Conservation (phyloP, 2,888 invertebrate genomes). For the Zhengitettix transpicula region DNA sequence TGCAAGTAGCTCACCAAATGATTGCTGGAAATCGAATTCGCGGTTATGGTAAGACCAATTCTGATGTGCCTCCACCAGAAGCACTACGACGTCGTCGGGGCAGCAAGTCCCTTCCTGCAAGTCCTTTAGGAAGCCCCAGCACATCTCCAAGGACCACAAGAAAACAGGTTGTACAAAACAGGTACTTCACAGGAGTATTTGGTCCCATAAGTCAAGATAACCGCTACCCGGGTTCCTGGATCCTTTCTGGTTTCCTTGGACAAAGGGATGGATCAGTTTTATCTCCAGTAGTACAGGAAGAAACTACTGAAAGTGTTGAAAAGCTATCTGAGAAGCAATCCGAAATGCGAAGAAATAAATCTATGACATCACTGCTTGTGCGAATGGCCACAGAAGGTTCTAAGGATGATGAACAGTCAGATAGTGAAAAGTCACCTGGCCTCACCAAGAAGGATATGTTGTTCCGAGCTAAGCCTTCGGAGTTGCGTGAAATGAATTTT, state of each 20-base stretch:
- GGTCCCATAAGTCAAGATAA: conserved; percentile 16
- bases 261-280: conserved; percentile 26
- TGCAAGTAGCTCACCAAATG: conserved; percentile 40
- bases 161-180: conserved; percentile 27
- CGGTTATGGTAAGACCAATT: conserved; percentile 17
- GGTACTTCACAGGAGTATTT: conserved; percentile 39
- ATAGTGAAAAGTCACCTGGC: neutral
- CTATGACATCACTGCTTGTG: conserved; percentile 10
- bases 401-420: neutral
- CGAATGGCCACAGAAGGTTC: conserved; percentile 3
- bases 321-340: conserved; percentile 7
- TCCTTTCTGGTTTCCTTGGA: conserved; percentile 46
- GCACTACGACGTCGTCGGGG: conserved; percentile 31
- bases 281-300: conserved; percentile 27
- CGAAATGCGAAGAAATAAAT: conserved; percentile 17
- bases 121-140: conserved; percentile 45
- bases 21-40: conserved; percentile 14
- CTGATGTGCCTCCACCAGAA: conserved; percentile 14
- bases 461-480: conserved; percentile 45
- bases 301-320: conserved; percentile 21
- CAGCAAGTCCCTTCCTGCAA: conserved; percentile 53
- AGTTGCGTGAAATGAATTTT: conserved; percentile 67
- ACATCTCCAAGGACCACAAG: conserved; percentile 32
- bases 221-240: conserved; percentile 35
- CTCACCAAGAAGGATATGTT: conserved; percentile 1